Percentiles rank a stretch among this genome's conserved stretches.
Evolutionary conservation across 2,888 invertebrate genomes (phyloP).

Genomic region (Agrochola litura): DNA sequence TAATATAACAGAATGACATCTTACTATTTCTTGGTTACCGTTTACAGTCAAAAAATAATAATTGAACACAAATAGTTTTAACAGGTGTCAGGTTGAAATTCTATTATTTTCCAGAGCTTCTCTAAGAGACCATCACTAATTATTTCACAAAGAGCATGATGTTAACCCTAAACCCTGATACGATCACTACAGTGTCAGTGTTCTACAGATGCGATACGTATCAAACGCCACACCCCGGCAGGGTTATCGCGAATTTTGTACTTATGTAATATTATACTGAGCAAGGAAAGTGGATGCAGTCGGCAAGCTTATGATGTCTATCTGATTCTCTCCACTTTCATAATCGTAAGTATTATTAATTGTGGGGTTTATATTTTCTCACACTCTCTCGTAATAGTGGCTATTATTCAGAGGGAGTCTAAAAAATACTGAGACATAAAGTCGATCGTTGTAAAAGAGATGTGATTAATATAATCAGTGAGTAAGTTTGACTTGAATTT

Average conservation of each 20-base stretch:
- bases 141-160: neutral
- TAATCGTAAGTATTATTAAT: constrained; percentile 44
- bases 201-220: constrained; percentile 36
- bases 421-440: neutral
- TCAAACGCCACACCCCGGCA: constrained; percentile 27
- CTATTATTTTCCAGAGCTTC: neutral
- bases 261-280: constrained; percentile 26
- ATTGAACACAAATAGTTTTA: neutral
- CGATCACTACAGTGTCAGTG: constrained; percentile 44
- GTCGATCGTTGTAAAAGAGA: neutral
- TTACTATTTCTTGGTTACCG: neutral
- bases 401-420: neutral
- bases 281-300: constrained; percentile 37
- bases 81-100: neutral
- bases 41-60: neutral
- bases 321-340: constrained; percentile 43
- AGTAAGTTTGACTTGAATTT: neutral
- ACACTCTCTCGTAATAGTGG: constrained; percentile 14
- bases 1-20: too few species aligned
- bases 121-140: neutral
- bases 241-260: constrained; percentile 52
- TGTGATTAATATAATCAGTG: neutral
- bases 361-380: constrained; percentile 21
- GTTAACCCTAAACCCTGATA: constrained; percentile 34
- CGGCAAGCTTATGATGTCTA: constrained; percentile 23